Conservation (phyloP, 2,888 invertebrate species). For the Trisateles emortualis region DNA sequence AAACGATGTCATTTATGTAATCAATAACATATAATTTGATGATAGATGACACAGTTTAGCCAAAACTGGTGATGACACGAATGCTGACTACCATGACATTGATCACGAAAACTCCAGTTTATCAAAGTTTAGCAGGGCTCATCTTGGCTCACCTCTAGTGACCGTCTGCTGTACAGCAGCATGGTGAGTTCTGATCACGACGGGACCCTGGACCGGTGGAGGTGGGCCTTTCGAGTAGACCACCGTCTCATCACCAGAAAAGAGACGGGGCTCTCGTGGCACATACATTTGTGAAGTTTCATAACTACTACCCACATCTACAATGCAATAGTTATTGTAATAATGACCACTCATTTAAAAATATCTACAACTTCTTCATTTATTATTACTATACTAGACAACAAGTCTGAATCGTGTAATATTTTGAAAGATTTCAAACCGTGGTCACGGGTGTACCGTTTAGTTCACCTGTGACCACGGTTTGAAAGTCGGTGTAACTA, state of each 20-base stretch:
- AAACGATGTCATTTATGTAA: not conserved
- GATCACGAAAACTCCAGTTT: too few species aligned
- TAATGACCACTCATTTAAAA: too few species aligned
- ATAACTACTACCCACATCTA: not conserved
- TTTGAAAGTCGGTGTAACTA: too few species aligned
- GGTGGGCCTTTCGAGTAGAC: conserved; percentile 58
- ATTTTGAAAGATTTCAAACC: too few species aligned
- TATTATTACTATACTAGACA: too few species aligned
- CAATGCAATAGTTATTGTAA: not conserved
- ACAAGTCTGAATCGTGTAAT: too few species aligned
- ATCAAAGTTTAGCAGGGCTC: too few species aligned
- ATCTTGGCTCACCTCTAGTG: conserved; percentile 55
- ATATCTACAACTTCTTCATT: too few species aligned
- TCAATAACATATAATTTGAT: not conserved
- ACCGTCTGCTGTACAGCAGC: conserved; percentile 54
- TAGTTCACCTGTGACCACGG: too few species aligned
- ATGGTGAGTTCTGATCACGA: conserved; percentile 49
- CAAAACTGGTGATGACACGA: not conserved
- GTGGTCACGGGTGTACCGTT: too few species aligned
- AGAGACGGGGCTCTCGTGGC: conserved; percentile 56
- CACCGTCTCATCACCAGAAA: conserved; percentile 77
- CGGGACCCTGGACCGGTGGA: conserved; percentile 31
- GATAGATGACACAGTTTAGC: not conserved
- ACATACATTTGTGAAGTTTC: not conserved
- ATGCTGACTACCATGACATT: not conserved